Conservation (phyloP, 2,113 vertebrate genomes). For the Rhinoderma darwinii region DNA sequence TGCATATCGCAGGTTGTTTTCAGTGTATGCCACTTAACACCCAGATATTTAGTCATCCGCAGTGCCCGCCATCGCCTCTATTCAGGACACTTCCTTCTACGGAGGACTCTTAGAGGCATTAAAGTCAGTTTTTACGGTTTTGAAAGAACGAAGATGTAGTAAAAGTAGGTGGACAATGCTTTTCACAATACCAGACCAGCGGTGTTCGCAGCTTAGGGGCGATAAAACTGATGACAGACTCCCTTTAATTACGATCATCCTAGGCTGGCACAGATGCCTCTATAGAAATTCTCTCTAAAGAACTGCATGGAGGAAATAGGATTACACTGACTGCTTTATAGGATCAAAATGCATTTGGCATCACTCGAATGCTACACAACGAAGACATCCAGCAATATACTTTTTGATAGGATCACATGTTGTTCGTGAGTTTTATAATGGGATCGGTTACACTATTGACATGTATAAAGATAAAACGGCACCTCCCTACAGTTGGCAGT, state of each 20-base stretch:
- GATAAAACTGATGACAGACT: too few species aligned
- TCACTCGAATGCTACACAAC: neutral
- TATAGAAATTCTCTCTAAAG: constrained; percentile 1
- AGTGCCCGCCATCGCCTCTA: too few species aligned
- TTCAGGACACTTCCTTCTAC: too few species aligned
- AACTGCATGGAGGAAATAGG: neutral
- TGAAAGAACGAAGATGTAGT: too few species aligned
- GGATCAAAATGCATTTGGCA: neutral
- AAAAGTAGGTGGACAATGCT: too few species aligned
- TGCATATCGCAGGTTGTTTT: too few species aligned
- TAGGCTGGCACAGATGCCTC: neutral
- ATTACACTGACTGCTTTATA: neutral
- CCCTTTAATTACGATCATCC: neutral
- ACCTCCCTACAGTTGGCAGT: neutral
- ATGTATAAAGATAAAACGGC: neutral
- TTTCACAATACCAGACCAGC: too few species aligned
- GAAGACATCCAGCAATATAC: neutral
- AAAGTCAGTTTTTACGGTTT: too few species aligned
- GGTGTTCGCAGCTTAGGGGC: too few species aligned
- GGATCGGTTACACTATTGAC: neutral
- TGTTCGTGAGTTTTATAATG: neutral
- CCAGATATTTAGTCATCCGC: too few species aligned
- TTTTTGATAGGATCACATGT: neutral
- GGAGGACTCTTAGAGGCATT: too few species aligned
- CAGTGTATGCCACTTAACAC: too few species aligned